Percentiles rank a stretch among this genome's conserved stretches.
Conservation (phyloP, 2,797 vertebrate species). For the Acanthopagrus latus region DNA sequence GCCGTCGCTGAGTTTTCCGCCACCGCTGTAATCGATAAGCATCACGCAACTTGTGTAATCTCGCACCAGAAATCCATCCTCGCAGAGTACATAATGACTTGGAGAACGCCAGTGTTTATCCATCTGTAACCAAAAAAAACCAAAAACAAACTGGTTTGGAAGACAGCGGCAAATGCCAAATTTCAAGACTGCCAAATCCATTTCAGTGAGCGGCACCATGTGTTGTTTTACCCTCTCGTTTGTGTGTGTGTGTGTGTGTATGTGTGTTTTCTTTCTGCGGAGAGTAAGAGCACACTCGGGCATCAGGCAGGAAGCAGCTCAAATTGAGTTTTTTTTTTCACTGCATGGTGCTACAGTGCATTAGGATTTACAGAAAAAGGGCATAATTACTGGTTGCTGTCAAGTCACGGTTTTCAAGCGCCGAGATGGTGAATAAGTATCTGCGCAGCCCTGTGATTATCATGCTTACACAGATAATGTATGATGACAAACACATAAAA, state of each 20-base stretch:
- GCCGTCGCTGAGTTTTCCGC: constrained; percentile 1
- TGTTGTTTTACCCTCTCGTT: constrained; percentile 24
- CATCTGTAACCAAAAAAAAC: constrained; percentile 7
- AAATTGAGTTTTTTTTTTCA: constrained; percentile 35
- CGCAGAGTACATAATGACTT: constrained; percentile 9
- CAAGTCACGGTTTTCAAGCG: constrained; percentile 44
- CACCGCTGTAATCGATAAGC: constrained; percentile 23
- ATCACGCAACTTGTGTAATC: constrained; percentile 22
- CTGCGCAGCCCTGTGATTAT: constrained; percentile 43
- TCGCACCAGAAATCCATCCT: constrained; percentile 18
- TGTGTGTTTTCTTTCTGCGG: background rate
- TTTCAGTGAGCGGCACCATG: constrained; percentile 29
- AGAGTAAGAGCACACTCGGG: constrained; percentile 34
- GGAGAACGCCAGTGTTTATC: constrained; percentile 20
- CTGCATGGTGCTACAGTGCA: constrained; percentile 24
- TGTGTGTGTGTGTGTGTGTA: background rate
- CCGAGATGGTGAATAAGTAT: constrained; percentile 43
- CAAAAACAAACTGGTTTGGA: constrained; percentile 19
- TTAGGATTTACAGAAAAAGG: constrained; percentile 42
- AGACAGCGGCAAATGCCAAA: constrained; percentile 19
- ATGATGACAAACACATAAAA: background rate
- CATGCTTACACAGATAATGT: constrained; percentile 19
- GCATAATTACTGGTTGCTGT: constrained; percentile 51
- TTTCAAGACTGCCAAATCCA: constrained; percentile 30
- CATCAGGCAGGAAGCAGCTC: constrained; percentile 3